These are phyloP conservation scores for Aleadryas rufinucha DNA, from an alignment of 2,113 vertebrate species.

Conservation along the genomic window DNA sequence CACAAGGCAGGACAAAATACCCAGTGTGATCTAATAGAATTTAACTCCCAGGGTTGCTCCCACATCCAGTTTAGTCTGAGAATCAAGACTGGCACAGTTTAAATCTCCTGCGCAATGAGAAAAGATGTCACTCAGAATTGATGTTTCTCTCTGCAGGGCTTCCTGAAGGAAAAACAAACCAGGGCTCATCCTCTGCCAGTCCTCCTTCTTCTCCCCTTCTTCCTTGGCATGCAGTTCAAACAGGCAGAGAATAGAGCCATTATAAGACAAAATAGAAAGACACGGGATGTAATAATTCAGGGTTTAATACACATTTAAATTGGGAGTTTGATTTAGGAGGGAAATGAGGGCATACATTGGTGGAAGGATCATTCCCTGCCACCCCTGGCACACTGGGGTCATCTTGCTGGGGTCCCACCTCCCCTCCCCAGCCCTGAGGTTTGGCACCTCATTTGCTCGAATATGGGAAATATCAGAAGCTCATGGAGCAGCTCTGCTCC, in stretches of 20 bases:
- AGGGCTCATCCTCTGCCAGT: rapidly evolving
- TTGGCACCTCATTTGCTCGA: not conserved
- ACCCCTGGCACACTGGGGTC: rapidly evolving
- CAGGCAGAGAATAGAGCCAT: not conserved
- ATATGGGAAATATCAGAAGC: not conserved
- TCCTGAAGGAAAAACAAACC: not conserved
- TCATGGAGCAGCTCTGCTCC: not conserved
- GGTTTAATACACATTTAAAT: not conserved
- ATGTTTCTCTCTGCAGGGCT: not conserved
- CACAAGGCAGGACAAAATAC: not conserved
- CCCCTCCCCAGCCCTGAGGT: not conserved
- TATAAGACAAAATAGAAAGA: not conserved
- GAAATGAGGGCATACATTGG: not conserved
- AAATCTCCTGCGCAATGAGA: not conserved
- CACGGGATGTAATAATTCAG: not conserved
- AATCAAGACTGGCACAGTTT: not conserved
- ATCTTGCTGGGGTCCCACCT: not conserved
- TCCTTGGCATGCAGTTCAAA: not conserved
- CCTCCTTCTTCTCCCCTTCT: not conserved
- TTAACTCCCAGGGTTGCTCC: not conserved
- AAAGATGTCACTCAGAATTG: not conserved
- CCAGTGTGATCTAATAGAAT: not conserved
- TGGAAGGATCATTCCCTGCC: not conserved
- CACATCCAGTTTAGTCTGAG: not conserved
- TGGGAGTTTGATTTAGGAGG: not conserved